Evolutionary conservation across 2,888 invertebrate genomes (phyloP).

Genomic region (Temnothorax ravouxi): DNA sequence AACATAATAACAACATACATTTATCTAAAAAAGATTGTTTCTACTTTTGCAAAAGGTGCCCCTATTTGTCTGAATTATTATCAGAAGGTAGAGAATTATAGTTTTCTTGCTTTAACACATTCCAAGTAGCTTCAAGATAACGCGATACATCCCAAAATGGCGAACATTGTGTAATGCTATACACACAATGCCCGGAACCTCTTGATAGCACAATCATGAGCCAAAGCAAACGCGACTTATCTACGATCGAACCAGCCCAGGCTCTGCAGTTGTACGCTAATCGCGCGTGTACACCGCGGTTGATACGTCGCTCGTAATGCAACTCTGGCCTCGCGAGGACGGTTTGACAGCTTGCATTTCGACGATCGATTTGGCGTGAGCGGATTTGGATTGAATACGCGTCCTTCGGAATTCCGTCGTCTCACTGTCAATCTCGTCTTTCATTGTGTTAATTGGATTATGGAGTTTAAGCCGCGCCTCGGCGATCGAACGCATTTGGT

Average conservation of each 20-base stretch:
- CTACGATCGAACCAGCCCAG: slow-evolving; percentile 59
- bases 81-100: neutral
- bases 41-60: neutral
- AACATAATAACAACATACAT: neutral
- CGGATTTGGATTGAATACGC: slow-evolving; percentile 67
- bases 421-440: slow-evolving; percentile 76
- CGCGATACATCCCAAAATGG: slow-evolving; percentile 23
- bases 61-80: neutral
- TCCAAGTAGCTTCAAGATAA: neutral
- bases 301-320: slow-evolving; percentile 69
- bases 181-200: slow-evolving; percentile 43
- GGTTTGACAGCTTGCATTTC: slow-evolving; percentile 70
- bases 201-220: slow-evolving; percentile 43
- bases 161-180: slow-evolving; percentile 40
- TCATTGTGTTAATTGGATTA: slow-evolving; percentile 77
- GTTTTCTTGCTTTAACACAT: neutral
- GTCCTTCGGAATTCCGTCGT: slow-evolving; percentile 70
- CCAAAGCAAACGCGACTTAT: slow-evolving; percentile 70
- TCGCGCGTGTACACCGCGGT: slow-evolving; percentile 64
- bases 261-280: slow-evolving; percentile 67
- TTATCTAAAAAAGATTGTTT: neutral
- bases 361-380: slow-evolving; percentile 67
- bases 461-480: slow-evolving; percentile 60
- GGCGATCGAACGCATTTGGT: slow-evolving; percentile 45
- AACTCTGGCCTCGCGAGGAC: slow-evolving; percentile 65